Base-by-base conservation (phyloP, 2,113 vertebrate genomes). In the Solea senegalensis region DNA sequence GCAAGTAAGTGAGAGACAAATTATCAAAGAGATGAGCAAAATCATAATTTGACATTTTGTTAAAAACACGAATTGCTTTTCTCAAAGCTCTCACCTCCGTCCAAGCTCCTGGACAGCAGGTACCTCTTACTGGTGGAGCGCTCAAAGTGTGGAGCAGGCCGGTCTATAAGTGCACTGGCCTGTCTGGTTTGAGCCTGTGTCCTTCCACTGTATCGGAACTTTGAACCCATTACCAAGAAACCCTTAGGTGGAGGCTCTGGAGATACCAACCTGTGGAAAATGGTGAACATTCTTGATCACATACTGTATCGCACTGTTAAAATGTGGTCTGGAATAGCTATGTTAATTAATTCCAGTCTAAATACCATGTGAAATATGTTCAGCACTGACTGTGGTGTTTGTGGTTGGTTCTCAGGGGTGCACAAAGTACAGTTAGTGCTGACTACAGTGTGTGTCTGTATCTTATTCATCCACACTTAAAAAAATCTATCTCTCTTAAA, bases 151-250 rank as follows among this genome's bases (percentile, higher is more conserved):
- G 97, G 98, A 2, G 97, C 98, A 0, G 98, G 98, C 0, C 97
- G 85, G 86, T 98, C 97, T 0, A 98, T 99, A 40, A 98, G 95
- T n/a, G 97, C 95, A 0, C 98, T 98, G 85, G 97, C 98, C 88
- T 99, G 96, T 45, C 97, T 94, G 0, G 96, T 98, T 90, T 99
- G 98, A 2, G 98, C 96, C 91, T 99, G 98, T 0, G 98, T 99
- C 71, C 98, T 94, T 41, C 98, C 98, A 0, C 98, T 99, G 91
- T 98, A 99, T 66, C 98, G 95, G 73, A 99, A 99, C 94, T 98
- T 99, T 77, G 97, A 99, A 74, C 98, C 98, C 97, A 99, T 98
- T 75, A 98, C 97, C 80, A 99, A 89, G 90, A 99, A 99, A 26
- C 98, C 97, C 82, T 99, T 99, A 0, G 97, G 98, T 13, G 97